Evolutionary conservation across 2,797 vertebrate genomes (phyloP).

Genomic region (Tolypeutes matacus): DNA sequence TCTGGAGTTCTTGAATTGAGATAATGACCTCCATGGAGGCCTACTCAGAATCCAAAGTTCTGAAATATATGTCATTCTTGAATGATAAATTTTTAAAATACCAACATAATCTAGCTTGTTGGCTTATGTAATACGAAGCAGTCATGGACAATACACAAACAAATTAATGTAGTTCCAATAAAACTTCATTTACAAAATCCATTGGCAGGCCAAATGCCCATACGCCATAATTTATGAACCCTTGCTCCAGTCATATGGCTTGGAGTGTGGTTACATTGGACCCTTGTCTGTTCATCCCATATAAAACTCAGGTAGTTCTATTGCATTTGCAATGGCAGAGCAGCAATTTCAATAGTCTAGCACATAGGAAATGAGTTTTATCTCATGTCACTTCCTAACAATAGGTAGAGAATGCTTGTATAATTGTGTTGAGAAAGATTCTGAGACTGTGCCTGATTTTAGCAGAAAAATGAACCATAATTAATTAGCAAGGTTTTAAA

Average conservation of each 20-base stretch:
- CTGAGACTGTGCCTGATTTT: background rate
- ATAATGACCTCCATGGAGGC: background rate
- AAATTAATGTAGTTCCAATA: background rate
- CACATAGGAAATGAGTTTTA: background rate
- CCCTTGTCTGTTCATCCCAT: background rate
- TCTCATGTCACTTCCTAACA: conserved; percentile 21
- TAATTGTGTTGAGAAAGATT: background rate
- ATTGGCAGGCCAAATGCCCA: background rate
- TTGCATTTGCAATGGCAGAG: background rate
- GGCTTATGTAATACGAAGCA: background rate
- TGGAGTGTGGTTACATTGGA: background rate
- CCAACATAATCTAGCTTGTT: background rate
- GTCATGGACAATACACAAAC: background rate
- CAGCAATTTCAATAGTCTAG: background rate
- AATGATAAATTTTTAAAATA: background rate
- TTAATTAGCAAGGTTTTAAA: conserved; percentile 11
- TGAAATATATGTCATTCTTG: background rate
- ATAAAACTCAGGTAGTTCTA: background rate
- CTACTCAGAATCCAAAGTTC: background rate
- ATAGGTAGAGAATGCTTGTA: background rate
- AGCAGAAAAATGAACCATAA: background rate
- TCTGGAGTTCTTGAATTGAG: background rate
- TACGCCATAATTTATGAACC: background rate
- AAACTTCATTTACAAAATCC: conserved; percentile 28
- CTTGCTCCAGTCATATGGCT: background rate